Conservation (phyloP, 2,888 invertebrate species). For the Mesorhabditis spiculigera region DNA sequence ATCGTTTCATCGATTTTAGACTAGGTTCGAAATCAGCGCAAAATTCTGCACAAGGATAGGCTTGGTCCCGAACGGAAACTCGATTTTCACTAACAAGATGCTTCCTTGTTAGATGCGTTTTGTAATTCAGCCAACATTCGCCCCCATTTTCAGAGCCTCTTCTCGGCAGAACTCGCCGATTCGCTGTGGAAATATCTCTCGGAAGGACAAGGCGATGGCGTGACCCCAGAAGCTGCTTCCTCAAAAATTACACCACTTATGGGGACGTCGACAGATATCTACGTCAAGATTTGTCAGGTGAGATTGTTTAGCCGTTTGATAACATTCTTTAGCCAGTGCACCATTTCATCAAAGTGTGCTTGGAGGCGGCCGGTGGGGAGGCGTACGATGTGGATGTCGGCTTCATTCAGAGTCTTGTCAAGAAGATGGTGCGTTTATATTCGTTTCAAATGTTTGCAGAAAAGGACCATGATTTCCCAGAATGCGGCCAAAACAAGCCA, state of each 20-base stretch:
- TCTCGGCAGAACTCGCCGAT: constrained; percentile 27
- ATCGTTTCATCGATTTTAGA: too few species aligned
- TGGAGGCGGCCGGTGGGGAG: constrained; percentile 30
- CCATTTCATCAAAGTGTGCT: constrained; percentile 39
- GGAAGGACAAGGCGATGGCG: constrained; percentile 9
- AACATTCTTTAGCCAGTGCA: constrained; percentile 32
- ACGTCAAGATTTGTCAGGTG: constrained; percentile 13
- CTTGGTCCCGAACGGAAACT: too few species aligned
- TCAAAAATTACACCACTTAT: constrained; percentile 14
- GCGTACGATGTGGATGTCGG: constrained; percentile 30
- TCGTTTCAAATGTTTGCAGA: too few species aligned
- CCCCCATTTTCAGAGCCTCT: constrained; percentile 16
- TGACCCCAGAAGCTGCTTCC: constrained; percentile 14
- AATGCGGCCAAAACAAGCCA: neutral
- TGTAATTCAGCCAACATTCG: neutral
- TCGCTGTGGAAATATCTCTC: constrained; percentile 25
- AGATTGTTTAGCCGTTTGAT: neutral
- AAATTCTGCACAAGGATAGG: too few species aligned
- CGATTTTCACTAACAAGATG: too few species aligned
- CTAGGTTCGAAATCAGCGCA: too few species aligned
- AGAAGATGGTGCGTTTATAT: constrained; percentile 23
- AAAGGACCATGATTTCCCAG: neutral
- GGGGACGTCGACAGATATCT: constrained; percentile 25
- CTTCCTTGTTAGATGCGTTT: too few species aligned
- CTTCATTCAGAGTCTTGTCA: constrained; percentile 28